phyloP scores from a whole-genome alignment of 1,140 invertebrate species.

The Cyrtorhinus lividipennis region DNA sequence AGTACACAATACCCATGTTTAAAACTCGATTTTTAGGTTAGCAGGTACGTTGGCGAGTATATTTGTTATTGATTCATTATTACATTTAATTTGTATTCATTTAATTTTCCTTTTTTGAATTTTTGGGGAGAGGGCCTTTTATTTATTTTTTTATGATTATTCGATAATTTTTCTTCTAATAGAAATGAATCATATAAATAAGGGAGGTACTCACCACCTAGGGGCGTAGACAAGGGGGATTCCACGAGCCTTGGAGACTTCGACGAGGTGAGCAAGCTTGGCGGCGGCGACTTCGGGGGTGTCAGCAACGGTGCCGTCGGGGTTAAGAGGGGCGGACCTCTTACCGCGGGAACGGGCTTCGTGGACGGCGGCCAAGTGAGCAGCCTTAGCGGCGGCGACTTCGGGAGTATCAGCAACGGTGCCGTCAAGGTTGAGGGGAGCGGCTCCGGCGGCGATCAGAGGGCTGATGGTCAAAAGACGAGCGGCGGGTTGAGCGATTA shows the following conservation, averaged over 20 bases:
- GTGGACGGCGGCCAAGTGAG: slow-evolving; percentile 25
- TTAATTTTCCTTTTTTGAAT: too few species aligned
- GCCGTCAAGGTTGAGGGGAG: slow-evolving; percentile 30
- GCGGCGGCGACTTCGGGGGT: slow-evolving; percentile 26
- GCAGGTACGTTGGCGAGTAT: too few species aligned
- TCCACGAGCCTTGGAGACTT: slow-evolving; percentile 18
- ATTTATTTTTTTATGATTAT: too few species aligned
- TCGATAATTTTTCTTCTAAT: too few species aligned
- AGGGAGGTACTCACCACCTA: slow-evolving; percentile 25
- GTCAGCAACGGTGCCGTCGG: slow-evolving; percentile 32
- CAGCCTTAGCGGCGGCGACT: slow-evolving; percentile 33
- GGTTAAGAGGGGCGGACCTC: slow-evolving; percentile 32
- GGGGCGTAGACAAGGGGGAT: slow-evolving; percentile 9
- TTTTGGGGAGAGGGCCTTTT: too few species aligned
- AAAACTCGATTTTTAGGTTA: too few species aligned
- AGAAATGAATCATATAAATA: too few species aligned
- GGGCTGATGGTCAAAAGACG: slow-evolving; percentile 1
- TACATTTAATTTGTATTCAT: too few species aligned
- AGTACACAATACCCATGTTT: too few species aligned
- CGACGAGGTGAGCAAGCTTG: slow-evolving; percentile 26
- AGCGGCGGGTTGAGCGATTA: slow-evolving; percentile 23
- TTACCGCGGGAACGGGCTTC: slow-evolving; percentile 11
- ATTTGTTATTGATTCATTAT: too few species aligned
- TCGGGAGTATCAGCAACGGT: slow-evolving; percentile 37
- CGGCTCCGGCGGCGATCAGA: slow-evolving; percentile 9